Conservation (phyloP, 2,113 vertebrate genomes). For the Dermatemys mawii region DNA sequence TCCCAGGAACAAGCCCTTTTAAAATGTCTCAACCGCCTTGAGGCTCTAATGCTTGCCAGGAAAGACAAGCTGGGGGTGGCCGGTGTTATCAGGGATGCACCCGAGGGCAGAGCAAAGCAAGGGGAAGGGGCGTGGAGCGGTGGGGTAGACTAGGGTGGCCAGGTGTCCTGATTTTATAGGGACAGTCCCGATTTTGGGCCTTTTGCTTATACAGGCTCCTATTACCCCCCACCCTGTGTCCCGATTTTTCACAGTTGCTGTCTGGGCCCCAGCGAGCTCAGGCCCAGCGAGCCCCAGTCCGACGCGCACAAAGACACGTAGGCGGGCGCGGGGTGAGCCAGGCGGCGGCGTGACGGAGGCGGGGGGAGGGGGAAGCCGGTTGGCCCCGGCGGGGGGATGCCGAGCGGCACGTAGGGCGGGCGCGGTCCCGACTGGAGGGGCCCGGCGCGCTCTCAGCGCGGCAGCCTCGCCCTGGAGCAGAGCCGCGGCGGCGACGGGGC, state of each 20-base stretch:
- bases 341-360: background rate
- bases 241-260: too few relatives aligned
- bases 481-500: accelerated
- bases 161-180: too few relatives aligned
- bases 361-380: accelerated
- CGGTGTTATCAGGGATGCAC: background rate
- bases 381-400: constrained; percentile 1
- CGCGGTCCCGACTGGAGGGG: constrained; percentile 23
- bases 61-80: background rate
- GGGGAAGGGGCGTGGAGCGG: too few relatives aligned
- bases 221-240: too few relatives aligned
- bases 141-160: too few relatives aligned
- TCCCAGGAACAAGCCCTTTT: too few relatives aligned
- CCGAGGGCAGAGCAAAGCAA: too few relatives aligned
- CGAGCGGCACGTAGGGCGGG: constrained; percentile 75
- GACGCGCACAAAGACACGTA: constrained; percentile 74
- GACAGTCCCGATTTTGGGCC: too few relatives aligned
- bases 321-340: background rate
- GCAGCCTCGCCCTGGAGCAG: background rate
- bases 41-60: too few relatives aligned
- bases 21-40: background rate
- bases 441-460: background rate
- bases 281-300: too few relatives aligned
- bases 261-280: too few relatives aligned
- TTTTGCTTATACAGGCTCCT: too few relatives aligned